phyloP scores from a whole-genome alignment of 2,888 invertebrate species.

The Orthosia cruda region DNA sequence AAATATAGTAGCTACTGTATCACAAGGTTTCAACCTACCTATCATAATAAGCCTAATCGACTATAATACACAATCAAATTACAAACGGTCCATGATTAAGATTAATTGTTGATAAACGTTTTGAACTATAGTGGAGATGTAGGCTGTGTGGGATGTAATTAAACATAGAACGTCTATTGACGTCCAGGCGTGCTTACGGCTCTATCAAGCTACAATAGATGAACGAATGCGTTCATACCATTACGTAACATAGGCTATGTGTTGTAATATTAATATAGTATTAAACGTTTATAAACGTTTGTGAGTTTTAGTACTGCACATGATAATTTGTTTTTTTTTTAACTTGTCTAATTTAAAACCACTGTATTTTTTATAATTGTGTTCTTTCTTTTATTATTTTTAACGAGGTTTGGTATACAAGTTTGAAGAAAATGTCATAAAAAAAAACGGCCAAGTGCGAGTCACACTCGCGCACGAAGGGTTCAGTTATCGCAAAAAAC shows the following conservation, averaged over 20 bases:
- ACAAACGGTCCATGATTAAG: conserved; percentile 4
- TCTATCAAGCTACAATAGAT: conserved; percentile 64
- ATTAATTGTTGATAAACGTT: conserved; percentile 30
- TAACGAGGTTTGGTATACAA: no score
- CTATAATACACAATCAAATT: conserved; percentile 6
- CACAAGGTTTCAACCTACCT: conserved; percentile 31
- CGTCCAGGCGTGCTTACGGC: conserved; percentile 46
- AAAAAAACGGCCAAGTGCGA: no score
- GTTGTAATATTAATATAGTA: no score
- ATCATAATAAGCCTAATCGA: conserved; percentile 4
- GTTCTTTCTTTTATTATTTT: no score
- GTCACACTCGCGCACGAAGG: no score
- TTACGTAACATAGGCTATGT: background rate
- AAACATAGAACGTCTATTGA: conserved; percentile 53
- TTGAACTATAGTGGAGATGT: conserved; percentile 21
- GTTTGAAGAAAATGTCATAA: no score
- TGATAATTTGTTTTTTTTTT: no score
- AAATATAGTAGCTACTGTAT: conserved; percentile 10
- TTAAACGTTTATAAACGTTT: background rate
- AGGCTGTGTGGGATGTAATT: conserved; percentile 46
- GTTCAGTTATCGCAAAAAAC: no score
- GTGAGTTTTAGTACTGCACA: no score
- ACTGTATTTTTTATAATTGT: no score
- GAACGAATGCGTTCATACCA: conserved; percentile 7
- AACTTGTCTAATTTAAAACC: no score